Base-by-base conservation (phyloP, 2,888 invertebrate genomes). In the Apocheima hispidaria region DNA sequence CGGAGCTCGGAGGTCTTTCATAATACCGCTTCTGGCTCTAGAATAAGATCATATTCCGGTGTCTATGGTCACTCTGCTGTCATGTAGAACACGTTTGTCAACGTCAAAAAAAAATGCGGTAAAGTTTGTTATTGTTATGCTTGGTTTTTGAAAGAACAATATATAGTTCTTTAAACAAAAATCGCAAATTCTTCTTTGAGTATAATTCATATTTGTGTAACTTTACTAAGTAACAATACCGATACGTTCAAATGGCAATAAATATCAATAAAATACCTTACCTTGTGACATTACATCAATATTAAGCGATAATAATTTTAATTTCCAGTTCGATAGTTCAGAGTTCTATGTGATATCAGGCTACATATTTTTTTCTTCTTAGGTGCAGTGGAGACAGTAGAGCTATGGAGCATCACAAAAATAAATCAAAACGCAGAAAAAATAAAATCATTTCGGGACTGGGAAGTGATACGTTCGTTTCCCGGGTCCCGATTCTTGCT, bases 401-500 rank as follows among this genome's bases (percentile, higher is more conserved):
- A 30, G 18, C 46, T 16, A 30, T 18, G 28, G 30, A 18, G 4
- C 12, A 46, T 23, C 14, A 6, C 26, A 26, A 26, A 14, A 43
- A 4, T 4, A 46, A 7, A 26, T 18, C 30, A 49, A 44, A 26
- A 9, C 6, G 14, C 6, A 26, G 14, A 26, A 21, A 23, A 12
- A 49, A 16, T 35, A 10, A 33, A 41, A 50, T 12, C 21, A 14
- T 51, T 38, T 38, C 44, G 5, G 51, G 52, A 51, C 30, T 38
- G 5, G 51, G 52, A 51, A 38, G 52, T 38, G 38, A n/a, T n/a
- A n/a, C n/a, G 12, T 18, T 12, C 21, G 38, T 40, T 55, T 60
- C 50, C 44, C 50, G 40, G 53, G 54, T 36, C 43, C 53, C 59
- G 54, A 73, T 74, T 35, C 68, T 78, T 66, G 71, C 78, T 81